Percentiles rank a stretch among this genome's conserved stretches.
Evolutionary conservation across 1,140 invertebrate species (phyloP).

Genomic region (Leptoteleia sp.): DNA sequence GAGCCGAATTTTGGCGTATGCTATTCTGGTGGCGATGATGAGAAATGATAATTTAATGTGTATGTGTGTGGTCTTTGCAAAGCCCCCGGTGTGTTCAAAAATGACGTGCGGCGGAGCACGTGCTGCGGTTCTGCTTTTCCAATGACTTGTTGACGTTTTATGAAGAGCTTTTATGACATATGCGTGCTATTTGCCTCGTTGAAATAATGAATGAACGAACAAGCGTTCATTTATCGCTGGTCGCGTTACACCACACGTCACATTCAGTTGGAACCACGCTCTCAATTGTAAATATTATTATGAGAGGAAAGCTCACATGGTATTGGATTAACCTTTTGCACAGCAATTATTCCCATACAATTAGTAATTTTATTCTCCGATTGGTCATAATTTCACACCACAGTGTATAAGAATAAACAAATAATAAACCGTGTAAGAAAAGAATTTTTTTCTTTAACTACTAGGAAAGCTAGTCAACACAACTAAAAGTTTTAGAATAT

Average conservation of each 20-base stretch:
- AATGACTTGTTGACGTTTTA: slow-evolving; percentile 52
- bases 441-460: too few species aligned
- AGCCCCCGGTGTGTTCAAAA: slow-evolving; percentile 22
- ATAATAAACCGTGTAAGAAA: too few species aligned
- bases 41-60: slow-evolving; percentile 18
- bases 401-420: too few species aligned
- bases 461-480: too few species aligned
- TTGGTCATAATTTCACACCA: too few species aligned
- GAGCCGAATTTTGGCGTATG: too few species aligned
- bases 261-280: neutral
- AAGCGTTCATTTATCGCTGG: slow-evolving; percentile 47
- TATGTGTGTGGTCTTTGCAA: slow-evolving; percentile 21
- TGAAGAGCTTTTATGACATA: slow-evolving; percentile 39
- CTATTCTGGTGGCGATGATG: too few species aligned
- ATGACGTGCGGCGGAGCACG: slow-evolving; percentile 29
- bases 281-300: slow-evolving; percentile 2
- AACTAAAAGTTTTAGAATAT: too few species aligned
- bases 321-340: too few species aligned
- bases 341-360: too few species aligned
- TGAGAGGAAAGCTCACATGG: too few species aligned
- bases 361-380: too few species aligned
- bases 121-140: slow-evolving; percentile 13
- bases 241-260: slow-evolving; percentile 35
- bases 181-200: slow-evolving; percentile 45
- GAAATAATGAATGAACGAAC: slow-evolving; percentile 57